Percentiles rank a stretch among this genome's conserved stretches.
phyloP scores from a whole-genome alignment of 1,140 invertebrate species.

The Drosophila parvula region DNA sequence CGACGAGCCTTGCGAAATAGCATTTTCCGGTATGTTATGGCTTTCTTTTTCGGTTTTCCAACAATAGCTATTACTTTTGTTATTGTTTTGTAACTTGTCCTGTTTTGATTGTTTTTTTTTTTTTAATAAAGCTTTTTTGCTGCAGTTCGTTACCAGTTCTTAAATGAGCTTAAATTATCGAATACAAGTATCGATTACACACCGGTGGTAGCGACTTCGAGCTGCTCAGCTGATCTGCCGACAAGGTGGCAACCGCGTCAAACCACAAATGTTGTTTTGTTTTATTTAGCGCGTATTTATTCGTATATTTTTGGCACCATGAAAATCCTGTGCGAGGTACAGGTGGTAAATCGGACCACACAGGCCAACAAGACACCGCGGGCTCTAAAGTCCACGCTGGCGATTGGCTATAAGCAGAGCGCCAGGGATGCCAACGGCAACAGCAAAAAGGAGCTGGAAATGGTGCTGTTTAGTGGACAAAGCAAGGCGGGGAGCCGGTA shows the following conservation, averaged over 20 bases:
- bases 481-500: constrained; percentile 89
- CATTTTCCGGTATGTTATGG: constrained; percentile 41
- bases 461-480: constrained; percentile 87
- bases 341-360: constrained; percentile 86
- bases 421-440: constrained; percentile 65
- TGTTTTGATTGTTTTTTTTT: background rate
- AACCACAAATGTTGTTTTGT: constrained; percentile 81
- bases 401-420: constrained; percentile 86
- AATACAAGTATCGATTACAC: background rate
- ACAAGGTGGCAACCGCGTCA: constrained; percentile 11
- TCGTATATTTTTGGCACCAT: constrained; percentile 80
- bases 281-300: constrained; percentile 37
- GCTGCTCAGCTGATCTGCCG: constrained; percentile 2
- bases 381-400: constrained; percentile 86
- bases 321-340: constrained; percentile 89
- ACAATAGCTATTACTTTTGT: constrained; percentile 20
- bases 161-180: constrained; percentile 1
- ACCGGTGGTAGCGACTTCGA: background rate
- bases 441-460: constrained; percentile 85
- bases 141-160: background rate
- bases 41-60: background rate
- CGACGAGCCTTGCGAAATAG: constrained; percentile 72
- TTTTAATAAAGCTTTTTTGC: constrained; percentile 6
- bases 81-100: constrained; percentile 43
- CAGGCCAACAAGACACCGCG: constrained; percentile 84